These are phyloP conservation scores for Dendrolimus pini DNA, from an alignment of 2,888 invertebrate species.

Conservation along the genomic window DNA sequence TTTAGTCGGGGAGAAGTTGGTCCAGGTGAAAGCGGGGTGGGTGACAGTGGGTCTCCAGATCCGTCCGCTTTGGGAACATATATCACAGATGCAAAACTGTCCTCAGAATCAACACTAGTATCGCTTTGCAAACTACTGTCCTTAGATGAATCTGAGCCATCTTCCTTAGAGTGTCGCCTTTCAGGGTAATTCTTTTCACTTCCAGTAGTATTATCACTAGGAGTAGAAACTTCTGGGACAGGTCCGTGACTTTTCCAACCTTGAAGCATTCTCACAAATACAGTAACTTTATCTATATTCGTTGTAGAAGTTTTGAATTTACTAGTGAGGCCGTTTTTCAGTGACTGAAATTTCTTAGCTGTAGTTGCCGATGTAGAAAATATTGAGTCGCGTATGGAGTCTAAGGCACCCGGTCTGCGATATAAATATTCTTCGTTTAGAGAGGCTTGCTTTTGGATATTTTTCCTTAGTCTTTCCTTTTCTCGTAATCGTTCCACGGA, in stretches of 20 bases:
- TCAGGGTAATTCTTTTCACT: conserved; percentile 72
- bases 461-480: conserved; percentile 87
- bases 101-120: conserved; percentile 95
- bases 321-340: conserved; percentile 89
- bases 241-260: conserved; percentile 83
- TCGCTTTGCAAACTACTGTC: conserved; percentile 95
- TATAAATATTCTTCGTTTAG: conserved; percentile 91
- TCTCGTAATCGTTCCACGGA: conserved; percentile 89
- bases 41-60: conserved; percentile 74
- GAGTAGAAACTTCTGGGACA: conserved; percentile 61
- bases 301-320: conserved; percentile 90
- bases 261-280: conserved; percentile 90
- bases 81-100: conserved; percentile 95
- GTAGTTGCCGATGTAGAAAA: conserved; percentile 83
- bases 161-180: conserved; percentile 88
- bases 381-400: conserved; percentile 83
- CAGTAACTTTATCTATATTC: conserved; percentile 89
- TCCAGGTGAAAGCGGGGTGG: conserved; percentile 77
- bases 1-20: conserved; percentile 79
- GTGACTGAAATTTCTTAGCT: conserved; percentile 84
- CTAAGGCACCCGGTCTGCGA: conserved; percentile 79
- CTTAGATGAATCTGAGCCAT: conserved; percentile 92
- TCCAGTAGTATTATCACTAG: conserved; percentile 59
- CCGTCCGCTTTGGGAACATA: conserved; percentile 90
- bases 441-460: conserved; percentile 93